Percentiles rank a stretch among this genome's conserved stretches.
phyloP scores from a whole-genome alignment of 2,797 vertebrate species.

The Morus bassanus region DNA sequence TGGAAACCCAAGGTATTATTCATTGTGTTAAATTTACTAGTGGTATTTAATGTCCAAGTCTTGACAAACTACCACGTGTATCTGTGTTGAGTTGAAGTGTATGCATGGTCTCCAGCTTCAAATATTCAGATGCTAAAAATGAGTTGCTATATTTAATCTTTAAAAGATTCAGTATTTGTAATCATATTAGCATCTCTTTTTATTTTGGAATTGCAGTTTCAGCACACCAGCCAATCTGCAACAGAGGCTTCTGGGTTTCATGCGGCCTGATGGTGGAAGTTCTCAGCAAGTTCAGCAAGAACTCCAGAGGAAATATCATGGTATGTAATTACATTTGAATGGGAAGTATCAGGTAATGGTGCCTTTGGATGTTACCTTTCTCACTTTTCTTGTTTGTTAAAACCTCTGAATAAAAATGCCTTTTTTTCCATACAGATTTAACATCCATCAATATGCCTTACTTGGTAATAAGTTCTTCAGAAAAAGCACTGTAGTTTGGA shows the following conservation, averaged over 20 bases:
- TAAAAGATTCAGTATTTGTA: background rate
- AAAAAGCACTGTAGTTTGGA: background rate
- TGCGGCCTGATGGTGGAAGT: slow-evolving; percentile 88
- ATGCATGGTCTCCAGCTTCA: background rate
- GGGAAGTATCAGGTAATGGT: background rate
- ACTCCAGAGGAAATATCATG: slow-evolving; percentile 93
- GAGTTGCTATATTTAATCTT: background rate
- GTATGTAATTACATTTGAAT: slow-evolving; percentile 71
- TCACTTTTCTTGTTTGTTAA: background rate
- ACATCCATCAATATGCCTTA: background rate
- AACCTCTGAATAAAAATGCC: background rate
- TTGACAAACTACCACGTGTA: background rate
- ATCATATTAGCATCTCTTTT: fast-evolving
- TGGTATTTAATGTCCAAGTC: background rate
- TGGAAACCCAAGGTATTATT: slow-evolving; percentile 85
- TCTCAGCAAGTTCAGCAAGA: slow-evolving; percentile 97
- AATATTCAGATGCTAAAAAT: background rate
- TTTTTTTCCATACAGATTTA: background rate
- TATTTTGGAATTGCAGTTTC: slow-evolving; percentile 71
- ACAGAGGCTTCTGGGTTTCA: slow-evolving; percentile 90
- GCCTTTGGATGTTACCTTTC: background rate
- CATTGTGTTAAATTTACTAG: background rate
- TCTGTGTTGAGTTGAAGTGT: background rate
- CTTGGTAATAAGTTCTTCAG: background rate
- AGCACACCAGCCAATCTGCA: slow-evolving; percentile 90